Conservation (phyloP, 2,113 vertebrate genomes). For the Fregata magnificens region DNA sequence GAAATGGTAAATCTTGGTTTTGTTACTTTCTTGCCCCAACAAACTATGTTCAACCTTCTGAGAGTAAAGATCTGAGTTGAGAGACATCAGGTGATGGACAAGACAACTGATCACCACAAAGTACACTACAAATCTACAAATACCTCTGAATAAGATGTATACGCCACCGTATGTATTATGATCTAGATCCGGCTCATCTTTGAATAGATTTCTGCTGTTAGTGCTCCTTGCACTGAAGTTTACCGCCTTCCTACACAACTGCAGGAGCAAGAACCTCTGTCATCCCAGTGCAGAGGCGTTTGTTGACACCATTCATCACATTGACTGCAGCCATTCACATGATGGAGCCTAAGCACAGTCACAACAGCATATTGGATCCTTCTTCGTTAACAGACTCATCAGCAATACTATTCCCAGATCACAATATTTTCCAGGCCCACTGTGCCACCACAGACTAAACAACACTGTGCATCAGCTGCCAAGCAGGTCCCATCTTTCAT, state of each 20-base stretch:
- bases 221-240: neutral
- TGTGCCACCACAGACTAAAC: neutral
- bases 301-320: neutral
- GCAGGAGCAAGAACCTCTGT: neutral
- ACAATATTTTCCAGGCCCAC: neutral
- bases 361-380: neutral
- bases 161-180: rapidly evolving
- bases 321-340: neutral
- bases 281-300: neutral
- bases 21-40: neutral
- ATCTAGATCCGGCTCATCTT: neutral
- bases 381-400: constrained; percentile 2
- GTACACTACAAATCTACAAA: neutral
- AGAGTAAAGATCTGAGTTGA: neutral
- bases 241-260: neutral
- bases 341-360: neutral
- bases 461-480: neutral
- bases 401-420: neutral
- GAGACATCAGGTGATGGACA: neutral
- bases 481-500: constrained; percentile 32
- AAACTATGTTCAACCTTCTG: neutral
- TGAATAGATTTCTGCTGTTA: neutral
- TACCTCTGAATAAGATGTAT: neutral
- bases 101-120: neutral
- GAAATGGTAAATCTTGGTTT: neutral